Conservation (phyloP, 2,113 vertebrate genomes). For the Neolamprologus ventralis region DNA sequence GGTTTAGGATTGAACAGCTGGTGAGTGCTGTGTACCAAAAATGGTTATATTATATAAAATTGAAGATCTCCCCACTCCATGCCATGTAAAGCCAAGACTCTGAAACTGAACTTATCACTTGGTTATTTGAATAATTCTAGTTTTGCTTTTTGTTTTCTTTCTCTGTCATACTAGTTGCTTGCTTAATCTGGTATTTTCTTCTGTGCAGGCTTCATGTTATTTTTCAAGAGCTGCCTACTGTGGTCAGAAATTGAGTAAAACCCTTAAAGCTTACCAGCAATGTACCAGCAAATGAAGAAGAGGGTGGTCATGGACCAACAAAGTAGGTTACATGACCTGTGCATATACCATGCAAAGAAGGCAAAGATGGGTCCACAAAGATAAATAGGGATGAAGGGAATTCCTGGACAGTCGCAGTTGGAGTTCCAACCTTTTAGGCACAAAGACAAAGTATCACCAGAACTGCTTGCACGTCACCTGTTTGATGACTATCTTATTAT, state of each 20-base stretch:
- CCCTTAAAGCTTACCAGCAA: not conserved
- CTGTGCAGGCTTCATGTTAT: not conserved
- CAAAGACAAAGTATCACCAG: not conserved
- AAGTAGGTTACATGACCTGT: rapidly evolving
- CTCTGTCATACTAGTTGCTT: rapidly evolving
- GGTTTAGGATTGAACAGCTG: not conserved
- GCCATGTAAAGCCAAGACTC: not conserved
- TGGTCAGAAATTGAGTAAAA: rapidly evolving
- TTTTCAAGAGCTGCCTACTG: not conserved
- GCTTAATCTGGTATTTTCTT: rapidly evolving
- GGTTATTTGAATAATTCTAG: not conserved
- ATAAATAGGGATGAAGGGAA: slow-evolving; percentile 60
- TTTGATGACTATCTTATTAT: not conserved
- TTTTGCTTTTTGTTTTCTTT: rapidly evolving
- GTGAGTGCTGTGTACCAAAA: not conserved
- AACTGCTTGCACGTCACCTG: rapidly evolving
- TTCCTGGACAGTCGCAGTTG: slow-evolving; percentile 55
- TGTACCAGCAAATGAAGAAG: not conserved
- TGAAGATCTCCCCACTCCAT: not conserved
- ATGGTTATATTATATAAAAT: not conserved
- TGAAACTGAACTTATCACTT: not conserved
- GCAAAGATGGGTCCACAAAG: not conserved
- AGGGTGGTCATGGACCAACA: rapidly evolving
- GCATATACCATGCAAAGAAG: rapidly evolving
- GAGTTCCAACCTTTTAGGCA: slow-evolving; percentile 39